Percentiles rank a stretch among this genome's conserved stretches.
These are phyloP conservation scores for Rotaria socialis DNA, from an alignment of 2,888 invertebrate genomes.

Conservation along the genomic window DNA sequence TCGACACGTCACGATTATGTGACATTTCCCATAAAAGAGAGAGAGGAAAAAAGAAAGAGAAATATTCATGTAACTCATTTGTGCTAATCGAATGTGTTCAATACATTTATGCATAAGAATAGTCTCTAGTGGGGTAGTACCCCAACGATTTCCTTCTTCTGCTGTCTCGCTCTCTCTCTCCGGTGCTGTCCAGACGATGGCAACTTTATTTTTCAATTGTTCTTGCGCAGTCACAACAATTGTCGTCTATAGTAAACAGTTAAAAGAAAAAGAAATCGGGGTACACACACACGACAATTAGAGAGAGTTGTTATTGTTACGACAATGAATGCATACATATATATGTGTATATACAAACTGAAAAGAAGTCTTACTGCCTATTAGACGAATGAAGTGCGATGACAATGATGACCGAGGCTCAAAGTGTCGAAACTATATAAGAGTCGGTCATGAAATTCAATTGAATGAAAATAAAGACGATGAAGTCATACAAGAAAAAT, in stretches of 20 bases:
- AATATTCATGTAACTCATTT: constrained; percentile 9
- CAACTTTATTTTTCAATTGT: constrained; percentile 12
- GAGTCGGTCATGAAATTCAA: background rate
- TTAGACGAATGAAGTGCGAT: background rate
- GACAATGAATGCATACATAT: background rate
- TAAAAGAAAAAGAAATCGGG: background rate
- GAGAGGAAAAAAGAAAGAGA: background rate
- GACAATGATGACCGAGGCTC: background rate
- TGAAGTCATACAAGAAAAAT: constrained; percentile 5
- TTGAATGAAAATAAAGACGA: constrained; percentile 1
- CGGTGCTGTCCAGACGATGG: background rate
- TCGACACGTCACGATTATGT: constrained; percentile 10
- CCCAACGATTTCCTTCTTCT: constrained; percentile 9
- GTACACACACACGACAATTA: background rate
- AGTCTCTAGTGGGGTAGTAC: constrained; percentile 1
- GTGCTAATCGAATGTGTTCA: background rate
- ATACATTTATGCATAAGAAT: background rate
- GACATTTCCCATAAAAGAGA: constrained; percentile 6
- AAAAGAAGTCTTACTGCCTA: background rate
- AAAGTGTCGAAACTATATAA: background rate
- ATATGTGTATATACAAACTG: background rate
- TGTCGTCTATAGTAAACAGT: background rate
- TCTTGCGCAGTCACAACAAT: background rate
- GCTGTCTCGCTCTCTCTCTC: background rate
- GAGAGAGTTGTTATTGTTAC: constrained; percentile 12